Base-by-base conservation (phyloP, 2,113 vertebrate genomes). In the Passer domesticus region DNA sequence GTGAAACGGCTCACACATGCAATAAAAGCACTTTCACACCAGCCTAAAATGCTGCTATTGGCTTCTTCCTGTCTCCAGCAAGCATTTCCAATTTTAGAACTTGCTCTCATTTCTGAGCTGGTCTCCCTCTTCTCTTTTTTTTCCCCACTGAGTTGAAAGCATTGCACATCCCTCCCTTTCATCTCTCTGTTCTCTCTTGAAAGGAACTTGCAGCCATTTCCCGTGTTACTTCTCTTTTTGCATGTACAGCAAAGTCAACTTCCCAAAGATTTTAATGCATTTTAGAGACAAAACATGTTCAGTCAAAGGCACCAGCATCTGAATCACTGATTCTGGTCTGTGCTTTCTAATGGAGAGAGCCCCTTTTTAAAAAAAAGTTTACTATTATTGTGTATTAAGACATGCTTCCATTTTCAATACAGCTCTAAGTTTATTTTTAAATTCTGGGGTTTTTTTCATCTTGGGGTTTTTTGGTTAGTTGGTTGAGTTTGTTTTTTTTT, bases 81-180 rank as follows among this genome's bases (percentile, higher is more conserved):
- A 88, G 46, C 24, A 12, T 74, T 92, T 93, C 83, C 80, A 86
- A 62, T 95, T 93, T 91, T 85, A 93, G 92, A 68, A 63, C 25
- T 59, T 62, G 75, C 53, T 70, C 75, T 90, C 59, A 9, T 80
- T 96, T 95, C 55, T 47, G 53, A 90, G 56, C 37, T 55, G 59
- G 60, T 33, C 46, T 80, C 31, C 59, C 72, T 90, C 78, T 66
- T 46, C 60, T 43, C 52, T 52, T 79, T 83, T 83, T 80, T 70
- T 81, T n/a, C 77, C 72, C 72, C 37, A n/a, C 59, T 46, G 92
- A 80, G 47, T 72, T 93, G 68, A 74, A 91, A 83, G 68, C 39
- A 0, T 78, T 70, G 83, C 64, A 55, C 59, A 63, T 91, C 60
- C 66, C 23, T 63, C 68, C 60, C 59, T 95, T 87, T 96, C 41